Evolutionary conservation across 2,888 invertebrate genomes (phyloP).

Genomic region (Timema cristinae): DNA sequence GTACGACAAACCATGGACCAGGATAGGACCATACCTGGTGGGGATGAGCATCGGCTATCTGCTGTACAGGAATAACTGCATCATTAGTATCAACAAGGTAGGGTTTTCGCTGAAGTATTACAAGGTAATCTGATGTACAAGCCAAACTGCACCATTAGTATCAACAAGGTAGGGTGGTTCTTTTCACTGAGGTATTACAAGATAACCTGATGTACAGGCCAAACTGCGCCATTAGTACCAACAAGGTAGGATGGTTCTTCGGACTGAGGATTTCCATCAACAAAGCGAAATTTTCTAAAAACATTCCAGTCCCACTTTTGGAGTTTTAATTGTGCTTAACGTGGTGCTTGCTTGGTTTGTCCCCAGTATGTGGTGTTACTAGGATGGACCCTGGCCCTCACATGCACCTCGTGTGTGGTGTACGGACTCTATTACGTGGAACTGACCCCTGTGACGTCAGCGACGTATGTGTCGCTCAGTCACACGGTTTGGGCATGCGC

Average conservation of each 20-base stretch:
- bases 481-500: constrained; percentile 53
- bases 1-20: constrained; percentile 44
- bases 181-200: no score
- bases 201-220: no score
- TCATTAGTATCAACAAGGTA: constrained; percentile 30
- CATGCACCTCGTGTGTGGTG: constrained; percentile 45
- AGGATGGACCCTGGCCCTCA: constrained; percentile 44
- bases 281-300: no score
- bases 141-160: not conserved
- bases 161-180: no score
- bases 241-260: no score
- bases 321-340: no score
- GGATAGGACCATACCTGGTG: constrained; percentile 43
- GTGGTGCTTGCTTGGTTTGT: not conserved
- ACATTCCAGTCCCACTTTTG: no score
- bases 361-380: constrained; percentile 38
- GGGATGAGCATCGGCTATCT: constrained; percentile 42
- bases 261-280: no score
- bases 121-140: no score
- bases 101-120: not conserved
- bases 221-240: no score
- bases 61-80: constrained; percentile 29
- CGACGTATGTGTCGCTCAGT: constrained; percentile 50
- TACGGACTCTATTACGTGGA: constrained; percentile 45
- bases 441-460: constrained; percentile 47